Percentiles rank a stretch among this genome's conserved stretches.
phyloP scores from a whole-genome alignment of 2,797 vertebrate species.

The Schizothorax lantsangensis region DNA sequence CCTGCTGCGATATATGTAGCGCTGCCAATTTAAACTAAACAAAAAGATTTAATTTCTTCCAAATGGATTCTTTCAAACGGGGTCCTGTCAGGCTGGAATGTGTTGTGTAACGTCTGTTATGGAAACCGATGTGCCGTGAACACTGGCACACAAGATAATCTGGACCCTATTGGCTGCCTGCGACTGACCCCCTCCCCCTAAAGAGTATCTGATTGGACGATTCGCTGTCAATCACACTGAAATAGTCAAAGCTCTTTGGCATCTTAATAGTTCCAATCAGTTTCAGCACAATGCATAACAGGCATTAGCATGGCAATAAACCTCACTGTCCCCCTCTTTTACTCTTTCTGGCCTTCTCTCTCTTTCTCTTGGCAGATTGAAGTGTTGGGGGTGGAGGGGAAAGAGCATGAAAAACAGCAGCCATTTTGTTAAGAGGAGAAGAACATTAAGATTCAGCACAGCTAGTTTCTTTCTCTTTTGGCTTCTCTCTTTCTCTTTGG shows the following conservation, averaged over 20 bases:
- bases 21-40: slow-evolving; percentile 39
- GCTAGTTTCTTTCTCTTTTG: slow-evolving; percentile 10
- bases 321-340: not conserved
- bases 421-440: slow-evolving; percentile 31
- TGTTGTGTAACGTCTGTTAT: slow-evolving; percentile 58
- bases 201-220: slow-evolving; percentile 31
- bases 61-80: slow-evolving; percentile 54
- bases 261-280: slow-evolving; percentile 29
- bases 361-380: slow-evolving; percentile 37
- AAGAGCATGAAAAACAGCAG: slow-evolving; percentile 24
- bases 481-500: slow-evolving; percentile 37
- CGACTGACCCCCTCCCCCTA: not conserved
- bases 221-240: slow-evolving; percentile 18
- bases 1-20: slow-evolving; percentile 20
- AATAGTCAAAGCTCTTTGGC: slow-evolving; percentile 28
- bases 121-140: slow-evolving; percentile 50
- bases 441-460: slow-evolving; percentile 38
- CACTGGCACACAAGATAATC: slow-evolving; percentile 40
- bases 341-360: not conserved
- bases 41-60: slow-evolving; percentile 54
- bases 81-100: slow-evolving; percentile 46
- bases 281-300: slow-evolving; percentile 36
- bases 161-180: slow-evolving; percentile 13
- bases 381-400: slow-evolving; percentile 23
- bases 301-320: slow-evolving; percentile 53